phyloP scores from a whole-genome alignment of 2,888 invertebrate species.

The Morinoia aosen region DNA sequence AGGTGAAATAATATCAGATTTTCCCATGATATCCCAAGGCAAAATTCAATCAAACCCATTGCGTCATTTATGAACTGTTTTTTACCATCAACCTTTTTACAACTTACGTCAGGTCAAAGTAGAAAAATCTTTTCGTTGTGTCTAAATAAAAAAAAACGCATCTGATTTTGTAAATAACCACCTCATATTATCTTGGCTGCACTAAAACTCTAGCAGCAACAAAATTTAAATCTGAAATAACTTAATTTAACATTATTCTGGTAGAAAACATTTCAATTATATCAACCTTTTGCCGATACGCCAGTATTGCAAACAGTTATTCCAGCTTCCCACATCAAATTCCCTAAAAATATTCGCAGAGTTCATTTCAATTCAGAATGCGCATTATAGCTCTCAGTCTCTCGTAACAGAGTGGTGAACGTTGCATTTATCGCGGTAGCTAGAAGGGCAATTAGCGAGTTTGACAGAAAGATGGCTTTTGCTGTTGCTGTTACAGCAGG shows the following conservation, averaged over 20 bases:
- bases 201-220: no score
- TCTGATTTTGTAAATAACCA: no score
- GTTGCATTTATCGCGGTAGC: not conserved
- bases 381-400: not conserved
- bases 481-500: not conserved
- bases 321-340: not conserved
- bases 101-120: no score
- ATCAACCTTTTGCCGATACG: not conserved
- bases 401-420: not conserved
- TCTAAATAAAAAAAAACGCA: no score
- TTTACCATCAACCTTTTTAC: no score
- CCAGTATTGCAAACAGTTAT: not conserved
- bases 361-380: not conserved
- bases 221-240: not conserved
- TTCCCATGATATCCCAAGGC: no score
- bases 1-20: no score
- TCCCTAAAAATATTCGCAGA: not conserved
- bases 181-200: no score
- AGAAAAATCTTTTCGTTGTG: no score
- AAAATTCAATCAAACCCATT: no score
- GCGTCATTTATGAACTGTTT: no score
- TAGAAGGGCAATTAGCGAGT: not conserved
- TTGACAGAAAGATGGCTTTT: constrained; percentile 13
- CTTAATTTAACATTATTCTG: not conserved
- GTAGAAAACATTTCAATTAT: not conserved